phyloP scores from a whole-genome alignment of 1,140 invertebrate species.

The Mycetomoellerius zeteki region DNA sequence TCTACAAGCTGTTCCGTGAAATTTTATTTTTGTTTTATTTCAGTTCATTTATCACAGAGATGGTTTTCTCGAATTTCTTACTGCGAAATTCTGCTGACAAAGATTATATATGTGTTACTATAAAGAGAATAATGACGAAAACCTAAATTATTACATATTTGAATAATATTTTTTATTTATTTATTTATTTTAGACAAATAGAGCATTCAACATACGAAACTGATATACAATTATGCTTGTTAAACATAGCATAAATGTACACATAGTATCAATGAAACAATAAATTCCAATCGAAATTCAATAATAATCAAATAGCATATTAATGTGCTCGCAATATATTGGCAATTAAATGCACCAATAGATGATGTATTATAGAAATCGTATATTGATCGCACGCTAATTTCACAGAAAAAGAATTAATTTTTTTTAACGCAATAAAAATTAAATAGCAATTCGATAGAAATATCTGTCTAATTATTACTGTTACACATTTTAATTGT shows the following conservation, averaged over 20 bases:
- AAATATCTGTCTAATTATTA: not conserved
- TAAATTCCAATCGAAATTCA: constrained; percentile 26
- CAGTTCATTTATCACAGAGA: constrained; percentile 1
- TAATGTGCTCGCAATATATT: constrained; percentile 1
- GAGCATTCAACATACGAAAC: not conserved
- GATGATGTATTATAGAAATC: constrained; percentile 8
- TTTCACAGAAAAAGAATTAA: not conserved
- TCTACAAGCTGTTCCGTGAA: not conserved
- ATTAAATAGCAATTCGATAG: not conserved
- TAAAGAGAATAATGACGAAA: not conserved
- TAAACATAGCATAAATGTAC: not conserved
- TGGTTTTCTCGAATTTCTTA: not conserved
- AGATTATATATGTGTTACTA: not conserved
- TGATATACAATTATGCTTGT: constrained; percentile 10
- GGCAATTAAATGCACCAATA: constrained; percentile 19
- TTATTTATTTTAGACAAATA: not conserved
- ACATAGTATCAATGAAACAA: not conserved
- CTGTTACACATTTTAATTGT: not conserved
- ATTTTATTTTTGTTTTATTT: constrained; percentile 16
- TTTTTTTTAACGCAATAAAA: not conserved
- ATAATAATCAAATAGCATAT: constrained; percentile 44
- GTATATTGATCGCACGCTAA: not conserved
- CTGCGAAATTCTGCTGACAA: not conserved
- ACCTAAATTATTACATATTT: not conserved
- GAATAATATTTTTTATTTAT: no score